A percentile compares a stretch with the other conserved stretches of the same genome.
These are phyloP conservation scores for Eristalis tenax DNA, from an alignment of 2,888 invertebrate species.

Conservation along the genomic window DNA sequence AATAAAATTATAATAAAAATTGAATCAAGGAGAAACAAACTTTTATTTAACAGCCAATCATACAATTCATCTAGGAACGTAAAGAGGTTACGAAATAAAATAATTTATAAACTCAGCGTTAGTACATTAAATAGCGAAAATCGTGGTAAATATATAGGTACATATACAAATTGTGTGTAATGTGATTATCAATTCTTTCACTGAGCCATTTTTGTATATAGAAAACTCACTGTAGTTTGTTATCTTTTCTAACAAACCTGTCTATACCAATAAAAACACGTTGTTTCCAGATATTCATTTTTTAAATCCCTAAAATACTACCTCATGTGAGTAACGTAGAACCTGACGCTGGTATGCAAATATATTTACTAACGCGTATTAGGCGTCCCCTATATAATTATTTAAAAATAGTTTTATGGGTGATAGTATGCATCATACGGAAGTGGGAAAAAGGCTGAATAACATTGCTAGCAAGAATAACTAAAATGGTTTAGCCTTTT, in stretches of 20 bases:
- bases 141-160: constrained; percentile 19
- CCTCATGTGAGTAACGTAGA: no score
- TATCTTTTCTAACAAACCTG: no score
- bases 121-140: constrained; percentile 14
- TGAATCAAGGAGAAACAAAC: not conserved
- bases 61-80: constrained; percentile 46
- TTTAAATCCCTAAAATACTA: no score
- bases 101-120: not conserved
- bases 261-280: no score
- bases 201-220: not conserved
- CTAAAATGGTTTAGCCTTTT: not conserved
- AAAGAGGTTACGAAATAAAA: constrained; percentile 6
- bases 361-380: not conserved
- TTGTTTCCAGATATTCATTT: no score
- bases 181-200: not conserved
- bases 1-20: constrained; percentile 2
- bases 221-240: no score
- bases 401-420: not conserved
- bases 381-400: not conserved
- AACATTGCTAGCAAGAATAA: not conserved
- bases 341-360: not conserved
- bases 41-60: constrained; percentile 60
- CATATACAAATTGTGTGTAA: not conserved
- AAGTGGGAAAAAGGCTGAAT: not conserved
- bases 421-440: not conserved